Evolutionary conservation across 2,888 invertebrate species (phyloP), one percentile per base, ranked within the genome.

Genomic region (Crossocerus cetratus): DNA sequence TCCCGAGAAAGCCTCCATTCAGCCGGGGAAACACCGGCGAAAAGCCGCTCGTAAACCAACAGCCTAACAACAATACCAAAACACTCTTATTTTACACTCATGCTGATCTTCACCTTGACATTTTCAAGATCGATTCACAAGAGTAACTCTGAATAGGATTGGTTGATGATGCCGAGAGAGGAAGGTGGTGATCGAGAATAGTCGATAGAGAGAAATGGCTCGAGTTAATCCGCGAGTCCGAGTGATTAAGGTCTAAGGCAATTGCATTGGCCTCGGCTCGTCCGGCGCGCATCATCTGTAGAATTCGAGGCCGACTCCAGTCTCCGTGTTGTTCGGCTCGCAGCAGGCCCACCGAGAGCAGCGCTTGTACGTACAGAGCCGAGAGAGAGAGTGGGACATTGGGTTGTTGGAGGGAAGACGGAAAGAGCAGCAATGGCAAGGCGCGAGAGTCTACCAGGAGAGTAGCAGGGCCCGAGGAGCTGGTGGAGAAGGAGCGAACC

Each of bases 181-280:
- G 21, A 43, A 53, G 11, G 5, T 32, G 11, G 58, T 32, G 63
- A 49, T 58, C 16, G 32, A 63, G 65, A 73, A 77, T 83, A 77
- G 81, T 81, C 5, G 8, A 32, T 32, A 32, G 32, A 32, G 32
- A 32, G 81, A 86, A 88, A 88, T 88, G 85, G 87, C 86, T 86
- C 86, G 88, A 86, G 84, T 85, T 82, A 78, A 80, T 81, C 82
- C 80, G 84, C 75, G 32, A 78, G 83, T 32, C 32, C 84, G 79
- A 76, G 74, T 84, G 84, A 84, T 85, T 85, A 77, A 84, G 84
- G 85, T 88, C 86, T 86, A 86, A 86, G 84, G 87, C 86, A 84
- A 88, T 87, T 86, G 87, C 85, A 86, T 79, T 72, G 69, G 76
- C 77, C 80, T 78, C 82, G 81, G 77, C 80, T 83, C 14, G 49